Conservation (phyloP, 2,797 vertebrate species). For the Notolabrus celidotus region DNA sequence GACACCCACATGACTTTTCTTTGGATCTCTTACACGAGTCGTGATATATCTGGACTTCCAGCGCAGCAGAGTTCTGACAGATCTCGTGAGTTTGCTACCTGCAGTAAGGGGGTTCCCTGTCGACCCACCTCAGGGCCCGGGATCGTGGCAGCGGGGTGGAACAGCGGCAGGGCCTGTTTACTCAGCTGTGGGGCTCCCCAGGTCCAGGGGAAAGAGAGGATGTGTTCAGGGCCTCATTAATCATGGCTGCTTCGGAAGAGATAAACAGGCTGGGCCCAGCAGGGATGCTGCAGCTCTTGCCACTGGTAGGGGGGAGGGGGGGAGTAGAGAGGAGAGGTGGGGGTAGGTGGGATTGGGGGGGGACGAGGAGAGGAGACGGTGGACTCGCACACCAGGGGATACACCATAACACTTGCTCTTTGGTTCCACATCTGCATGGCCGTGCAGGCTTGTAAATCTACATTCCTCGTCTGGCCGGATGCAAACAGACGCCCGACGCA, state of each 20-base stretch:
- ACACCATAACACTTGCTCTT: conserved; percentile 82
- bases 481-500: conserved; percentile 58
- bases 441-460: conserved; percentile 80
- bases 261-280: conserved; percentile 89
- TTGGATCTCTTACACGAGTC: conserved; percentile 30
- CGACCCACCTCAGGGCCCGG: conserved; percentile 49
- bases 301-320: conserved; percentile 56
- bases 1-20: conserved; percentile 26
- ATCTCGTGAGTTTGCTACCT: conserved; percentile 78
- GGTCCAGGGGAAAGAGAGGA: conserved; percentile 88
- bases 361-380: conserved; percentile 46
- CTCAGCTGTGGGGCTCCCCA: conserved; percentile 89
- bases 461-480: conserved; percentile 77
- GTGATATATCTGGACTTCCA: conserved; percentile 12
- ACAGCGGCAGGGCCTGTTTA: conserved; percentile 86
- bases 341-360: conserved; percentile 55
- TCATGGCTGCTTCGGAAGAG: conserved; percentile 89
- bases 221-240: conserved; percentile 91
- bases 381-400: conserved; percentile 74
- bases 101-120: conserved; percentile 71
- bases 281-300: conserved; percentile 83
- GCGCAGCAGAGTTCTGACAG: conserved; percentile 27
- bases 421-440: conserved; percentile 83
- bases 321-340: conserved; percentile 61
- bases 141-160: conserved; percentile 71